Percentiles rank a stretch among this genome's conserved stretches.
phyloP scores from a whole-genome alignment of 2,797 vertebrate species.

The Coregonus sp. region DNA sequence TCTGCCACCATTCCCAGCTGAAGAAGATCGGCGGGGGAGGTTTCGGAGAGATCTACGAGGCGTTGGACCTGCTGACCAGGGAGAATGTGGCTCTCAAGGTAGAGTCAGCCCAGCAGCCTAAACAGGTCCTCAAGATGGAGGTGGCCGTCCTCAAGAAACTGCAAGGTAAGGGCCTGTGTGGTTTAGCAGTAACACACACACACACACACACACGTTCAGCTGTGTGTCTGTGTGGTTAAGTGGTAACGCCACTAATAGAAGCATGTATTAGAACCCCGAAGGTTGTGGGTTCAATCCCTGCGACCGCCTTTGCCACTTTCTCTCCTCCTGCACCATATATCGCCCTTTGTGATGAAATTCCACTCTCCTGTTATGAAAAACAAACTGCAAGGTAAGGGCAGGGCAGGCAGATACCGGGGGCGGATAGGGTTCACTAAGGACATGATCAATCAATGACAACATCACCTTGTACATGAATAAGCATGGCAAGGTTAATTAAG shows the following conservation, averaged over 20 bases:
- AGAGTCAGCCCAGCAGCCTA: conserved; percentile 88
- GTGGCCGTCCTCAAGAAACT: conserved; percentile 89
- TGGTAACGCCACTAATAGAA: too few species aligned
- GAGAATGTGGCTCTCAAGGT: conserved; percentile 90
- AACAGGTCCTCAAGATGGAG: conserved; percentile 91
- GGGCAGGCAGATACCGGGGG: neutral
- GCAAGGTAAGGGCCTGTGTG: conserved; percentile 73
- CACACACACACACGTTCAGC: too few species aligned
- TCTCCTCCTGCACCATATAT: too few species aligned
- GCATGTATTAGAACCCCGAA: too few species aligned
- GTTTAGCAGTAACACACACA: too few species aligned
- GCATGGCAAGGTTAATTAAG: neutral
- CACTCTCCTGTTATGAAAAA: too few species aligned
- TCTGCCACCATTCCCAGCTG: conserved; percentile 64
- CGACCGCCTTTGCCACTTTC: too few species aligned
- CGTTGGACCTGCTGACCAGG: conserved; percentile 83
- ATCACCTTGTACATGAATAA: neutral
- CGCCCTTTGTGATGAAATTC: too few species aligned
- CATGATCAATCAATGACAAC: conserved; percentile 9
- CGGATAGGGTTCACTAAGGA: neutral
- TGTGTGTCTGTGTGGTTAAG: too few species aligned
- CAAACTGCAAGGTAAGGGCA: conserved; percentile 63
- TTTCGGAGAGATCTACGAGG: conserved; percentile 90
- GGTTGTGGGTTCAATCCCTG: too few species aligned
- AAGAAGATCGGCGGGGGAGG: conserved; percentile 90